Evolutionary conservation across 2,888 invertebrate species (phyloP), one percentile per base, ranked within the genome.

Genomic region (Archaeoteleia sp.): DNA sequence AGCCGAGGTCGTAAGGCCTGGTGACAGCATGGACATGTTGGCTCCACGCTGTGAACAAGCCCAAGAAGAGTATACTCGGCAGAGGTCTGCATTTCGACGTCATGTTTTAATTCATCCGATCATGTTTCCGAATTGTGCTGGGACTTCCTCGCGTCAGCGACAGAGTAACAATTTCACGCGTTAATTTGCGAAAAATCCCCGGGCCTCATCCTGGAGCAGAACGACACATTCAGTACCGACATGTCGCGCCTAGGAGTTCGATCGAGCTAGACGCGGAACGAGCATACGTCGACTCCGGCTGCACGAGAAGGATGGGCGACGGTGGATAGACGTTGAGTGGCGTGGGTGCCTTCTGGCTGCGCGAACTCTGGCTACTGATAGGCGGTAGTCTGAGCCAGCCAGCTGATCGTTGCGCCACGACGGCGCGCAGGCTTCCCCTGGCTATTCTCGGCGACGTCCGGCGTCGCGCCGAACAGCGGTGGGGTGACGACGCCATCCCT

Each of bases 371-470:
- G 74, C 74, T 71, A 74, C 75, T 74, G 72, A 74, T 70, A 70
- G 51, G 70, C 74, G 65, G 63, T 53, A 69, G 58, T 67, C 57
- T 60, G 53, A 51, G 69, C 37, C 77, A 77, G 76, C 80, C 83
- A 83, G 83, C 83, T 83, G 83, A 82, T 83, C 83, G 82, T 82
- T 81, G 80, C 75, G 73, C 73, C 74, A 72, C 72, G 74, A 76
- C 73, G 76, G 68, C 79, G 82, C 82, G 82, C 83, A 82, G 70
- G 83, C 83, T 82, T 81, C 75, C 67, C 67, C 1, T 8, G 15
- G 45, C 51, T 57, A 62, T 67, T 67, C 67, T 62, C 61, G 55
- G 67, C 61, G 67, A 60, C 67, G 67, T 62, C 57, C 49, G 61
- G 57, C 67, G 61, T 37, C 60, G 51, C 17, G 51, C 20, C 61